Conservation (phyloP, 2,797 vertebrate genomes). For the Galaxias olidus region DNA sequence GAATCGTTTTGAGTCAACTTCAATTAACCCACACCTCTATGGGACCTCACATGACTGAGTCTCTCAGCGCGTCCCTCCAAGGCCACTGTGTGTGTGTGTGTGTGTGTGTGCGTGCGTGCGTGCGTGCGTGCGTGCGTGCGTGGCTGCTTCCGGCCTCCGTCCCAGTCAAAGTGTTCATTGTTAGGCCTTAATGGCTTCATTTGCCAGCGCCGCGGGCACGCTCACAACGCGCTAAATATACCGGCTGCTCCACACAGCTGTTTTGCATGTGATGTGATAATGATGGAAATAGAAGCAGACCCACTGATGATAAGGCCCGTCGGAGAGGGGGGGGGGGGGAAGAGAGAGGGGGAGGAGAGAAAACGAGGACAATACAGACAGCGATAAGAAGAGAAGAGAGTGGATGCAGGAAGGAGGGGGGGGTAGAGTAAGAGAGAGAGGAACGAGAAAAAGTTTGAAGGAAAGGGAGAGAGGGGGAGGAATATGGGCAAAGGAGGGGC, state of each 20-base stretch:
- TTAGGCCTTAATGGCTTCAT: slow-evolving; percentile 68
- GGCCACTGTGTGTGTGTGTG: too few species aligned
- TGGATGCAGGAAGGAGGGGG: neutral
- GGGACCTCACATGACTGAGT: slow-evolving; percentile 50
- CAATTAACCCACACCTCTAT: slow-evolving; percentile 27
- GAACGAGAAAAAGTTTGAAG: slow-evolving; percentile 16
- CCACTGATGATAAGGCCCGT: neutral
- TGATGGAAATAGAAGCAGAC: slow-evolving; percentile 66
- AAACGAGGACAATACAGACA: neutral
- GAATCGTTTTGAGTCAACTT: too few species aligned
- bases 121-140: slow-evolving; percentile 27
- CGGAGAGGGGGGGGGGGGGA: neutral
- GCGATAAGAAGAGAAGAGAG: neutral
- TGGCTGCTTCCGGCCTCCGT: slow-evolving; percentile 60
- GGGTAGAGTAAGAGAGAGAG: slow-evolving; percentile 13
- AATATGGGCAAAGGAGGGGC: too few species aligned
- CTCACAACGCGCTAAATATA: slow-evolving; percentile 79
- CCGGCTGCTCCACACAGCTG: slow-evolving; percentile 76
- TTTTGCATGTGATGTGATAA: slow-evolving; percentile 80
- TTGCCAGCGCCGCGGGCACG: slow-evolving; percentile 59
- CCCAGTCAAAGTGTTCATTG: slow-evolving; percentile 76
- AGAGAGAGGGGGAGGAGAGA: neutral
- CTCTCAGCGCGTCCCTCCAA: slow-evolving; percentile 48
- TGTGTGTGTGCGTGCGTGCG: too few species aligned
- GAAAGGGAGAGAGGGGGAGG: neutral